Conservation (phyloP, 2,113 vertebrate genomes). For the Mastomys natalensis region DNA sequence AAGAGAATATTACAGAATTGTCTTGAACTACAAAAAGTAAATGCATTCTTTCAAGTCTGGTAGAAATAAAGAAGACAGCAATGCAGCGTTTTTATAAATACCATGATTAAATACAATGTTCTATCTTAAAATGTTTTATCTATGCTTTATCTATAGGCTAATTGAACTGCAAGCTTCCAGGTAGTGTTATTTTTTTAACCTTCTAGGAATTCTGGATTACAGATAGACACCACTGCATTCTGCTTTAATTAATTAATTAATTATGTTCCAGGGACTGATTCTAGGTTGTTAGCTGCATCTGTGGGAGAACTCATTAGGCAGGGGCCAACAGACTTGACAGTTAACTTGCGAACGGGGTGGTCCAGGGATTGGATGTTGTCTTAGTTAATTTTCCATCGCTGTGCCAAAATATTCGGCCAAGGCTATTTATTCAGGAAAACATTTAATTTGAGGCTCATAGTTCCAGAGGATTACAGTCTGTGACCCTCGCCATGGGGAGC, state of each 20-base stretch:
- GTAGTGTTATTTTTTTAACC: too few relatives aligned
- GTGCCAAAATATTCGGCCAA: neutral
- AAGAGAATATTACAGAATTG: neutral
- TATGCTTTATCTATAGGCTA: neutral
- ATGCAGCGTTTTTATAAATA: neutral
- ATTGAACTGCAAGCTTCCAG: neutral
- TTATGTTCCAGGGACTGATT: neutral
- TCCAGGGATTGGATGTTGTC: neutral
- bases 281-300: neutral
- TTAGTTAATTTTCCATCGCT: neutral
- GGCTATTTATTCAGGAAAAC: too few relatives aligned
- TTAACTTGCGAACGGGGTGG: neutral
- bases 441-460: neutral
- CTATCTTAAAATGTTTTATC: neutral
- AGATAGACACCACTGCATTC: neutral
- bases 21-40: neutral
- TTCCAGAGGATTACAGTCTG: neutral
- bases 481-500: neutral
- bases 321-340: neutral
- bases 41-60: neutral
- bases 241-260: too few relatives aligned
- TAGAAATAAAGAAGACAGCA: neutral
- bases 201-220: neutral
- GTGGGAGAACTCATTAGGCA: neutral
- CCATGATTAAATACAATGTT: neutral